Evolutionary conservation across 1,140 invertebrate genomes (phyloP).

Genomic region (Sitobion miscanthi): DNA sequence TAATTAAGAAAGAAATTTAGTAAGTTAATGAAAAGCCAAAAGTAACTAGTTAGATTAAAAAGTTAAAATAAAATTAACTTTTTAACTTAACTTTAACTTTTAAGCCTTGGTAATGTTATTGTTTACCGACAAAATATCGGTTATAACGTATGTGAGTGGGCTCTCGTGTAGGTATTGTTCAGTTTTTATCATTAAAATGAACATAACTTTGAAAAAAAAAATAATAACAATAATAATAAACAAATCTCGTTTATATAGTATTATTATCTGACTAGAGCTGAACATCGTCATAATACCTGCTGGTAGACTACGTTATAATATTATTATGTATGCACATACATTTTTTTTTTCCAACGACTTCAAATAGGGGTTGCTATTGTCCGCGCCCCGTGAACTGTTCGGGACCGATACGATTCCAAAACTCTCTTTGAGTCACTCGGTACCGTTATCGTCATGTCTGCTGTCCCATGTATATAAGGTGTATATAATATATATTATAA

Average conservation of each 20-base stretch:
- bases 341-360: background rate
- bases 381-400: background rate
- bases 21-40: too few species aligned
- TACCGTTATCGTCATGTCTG: background rate
- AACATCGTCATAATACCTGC: background rate
- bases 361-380: background rate
- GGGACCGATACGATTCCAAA: slow-evolving; percentile 1
- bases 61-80: too few species aligned
- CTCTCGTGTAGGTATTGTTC: background rate
- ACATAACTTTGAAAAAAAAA: background rate
- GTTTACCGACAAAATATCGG: background rate
- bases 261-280: background rate
- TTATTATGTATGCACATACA: too few species aligned
- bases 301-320: background rate
- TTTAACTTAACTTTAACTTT: too few species aligned
- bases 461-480: background rate
- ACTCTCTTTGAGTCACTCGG: background rate
- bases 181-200: background rate
- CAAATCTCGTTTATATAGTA: background rate
- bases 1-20: too few species aligned
- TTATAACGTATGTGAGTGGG: background rate
- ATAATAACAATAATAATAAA: background rate
- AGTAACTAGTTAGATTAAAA: too few species aligned
- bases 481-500: too few species aligned
- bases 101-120: background rate